Evolutionary conservation across 2,113 vertebrate genomes (phyloP), one percentile per base, ranked within the genome.

Genomic region (Calidris pygmaea): DNA sequence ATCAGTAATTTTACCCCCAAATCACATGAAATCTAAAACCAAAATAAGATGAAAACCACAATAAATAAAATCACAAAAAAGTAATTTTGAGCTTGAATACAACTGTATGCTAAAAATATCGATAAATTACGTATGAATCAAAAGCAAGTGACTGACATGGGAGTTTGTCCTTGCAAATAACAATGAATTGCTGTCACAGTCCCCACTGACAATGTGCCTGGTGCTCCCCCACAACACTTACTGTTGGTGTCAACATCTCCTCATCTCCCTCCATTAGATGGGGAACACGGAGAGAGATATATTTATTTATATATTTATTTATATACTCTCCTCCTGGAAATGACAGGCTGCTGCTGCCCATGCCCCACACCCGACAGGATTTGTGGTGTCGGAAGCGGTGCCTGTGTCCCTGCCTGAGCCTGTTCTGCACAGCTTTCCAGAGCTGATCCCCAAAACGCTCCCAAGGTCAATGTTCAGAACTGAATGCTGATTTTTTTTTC

Each of bases 311-410:
- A 14, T 52, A 52, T 52, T 27, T 52, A 14, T 29, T 29, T 30
- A 12, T 12, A 7, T 6, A 58, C 41, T 5, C 29, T 17, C 50
- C 52, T 53, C 65, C 82, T 41, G 48, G 39, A 7, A 45, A 10
- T 39, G 87, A 10, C 82, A 56, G 59, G 2, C 45, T 63, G 52
- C 47, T 53, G 65, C 74, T 67, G n/a, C 74, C 4, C 7, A 1
- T n/a, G 59, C 26, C 65, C n/a, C 45, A 27, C 41, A 4, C 0
- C 0, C 0, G 1, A 3, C 16, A 20, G 65, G 65, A 34, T 35
- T 3, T 91, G 62, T 56, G 1, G 4, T 6, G 63, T 2, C 20
- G 0, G 7, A 50, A 76, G 73, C 1, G 7, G 48, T 29, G 20
- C 23, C 1, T 12, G 32, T 26, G 32, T 55, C 78, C 66, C 56